A percentile compares a stretch with the other conserved stretches of the same genome.
These are phyloP conservation scores for Drosophila nannoptera DNA, from an alignment of 1,140 invertebrate genomes.

Conservation along the genomic window DNA sequence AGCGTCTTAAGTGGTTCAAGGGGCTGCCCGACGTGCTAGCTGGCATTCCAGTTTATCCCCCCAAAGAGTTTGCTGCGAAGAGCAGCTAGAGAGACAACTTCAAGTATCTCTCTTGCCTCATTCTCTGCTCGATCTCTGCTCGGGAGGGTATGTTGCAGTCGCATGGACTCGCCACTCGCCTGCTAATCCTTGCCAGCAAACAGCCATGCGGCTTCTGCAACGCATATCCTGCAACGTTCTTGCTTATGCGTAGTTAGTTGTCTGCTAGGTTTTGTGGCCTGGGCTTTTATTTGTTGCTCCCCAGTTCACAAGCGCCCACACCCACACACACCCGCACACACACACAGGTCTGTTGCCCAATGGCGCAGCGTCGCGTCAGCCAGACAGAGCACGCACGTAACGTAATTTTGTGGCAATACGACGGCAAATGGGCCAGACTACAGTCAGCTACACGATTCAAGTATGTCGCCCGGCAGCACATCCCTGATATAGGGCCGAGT, in stretches of 20 bases:
- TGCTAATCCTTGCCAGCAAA: slow-evolving; percentile 24
- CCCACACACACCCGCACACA: slow-evolving; percentile 19
- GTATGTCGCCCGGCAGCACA: not conserved
- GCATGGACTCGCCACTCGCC: no score
- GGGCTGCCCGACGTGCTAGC: not conserved
- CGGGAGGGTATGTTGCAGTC: not conserved
- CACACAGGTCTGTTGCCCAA: slow-evolving; percentile 39
- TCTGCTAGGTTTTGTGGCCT: slow-evolving; percentile 68
- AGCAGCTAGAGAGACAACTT: no score
- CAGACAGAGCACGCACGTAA: slow-evolving; percentile 29
- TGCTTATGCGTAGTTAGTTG: slow-evolving; percentile 71
- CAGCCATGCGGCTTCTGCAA: slow-evolving; percentile 38
- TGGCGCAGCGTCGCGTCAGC: slow-evolving; percentile 9
- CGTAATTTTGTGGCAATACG: slow-evolving; percentile 62
- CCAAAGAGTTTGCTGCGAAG: no score
- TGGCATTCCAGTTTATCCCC: no score
- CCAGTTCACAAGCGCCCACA: slow-evolving; percentile 1
- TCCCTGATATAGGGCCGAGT: slow-evolving; percentile 24
- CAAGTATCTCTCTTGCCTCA: no score
- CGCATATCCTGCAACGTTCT: slow-evolving; percentile 54
- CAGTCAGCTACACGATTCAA: slow-evolving; percentile 37
- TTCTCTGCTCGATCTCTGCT: no score
- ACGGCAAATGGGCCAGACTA: slow-evolving; percentile 49
- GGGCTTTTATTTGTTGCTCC: slow-evolving; percentile 64
- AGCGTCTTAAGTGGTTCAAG: not conserved